Conservation (phyloP, 2,797 vertebrate genomes). For the Pogoniulus pusillus region DNA sequence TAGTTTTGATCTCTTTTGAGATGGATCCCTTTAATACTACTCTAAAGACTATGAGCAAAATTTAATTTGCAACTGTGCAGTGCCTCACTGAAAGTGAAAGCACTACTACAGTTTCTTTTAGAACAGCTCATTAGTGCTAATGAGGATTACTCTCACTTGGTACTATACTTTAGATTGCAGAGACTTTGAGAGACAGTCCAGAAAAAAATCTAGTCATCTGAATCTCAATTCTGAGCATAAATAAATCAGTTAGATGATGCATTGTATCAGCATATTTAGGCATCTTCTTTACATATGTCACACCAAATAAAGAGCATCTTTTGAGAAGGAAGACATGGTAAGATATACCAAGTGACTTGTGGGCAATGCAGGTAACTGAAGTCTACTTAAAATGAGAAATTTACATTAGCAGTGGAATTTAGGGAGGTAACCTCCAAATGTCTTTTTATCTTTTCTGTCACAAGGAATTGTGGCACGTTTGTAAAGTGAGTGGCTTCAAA, state of each 20-base stretch:
- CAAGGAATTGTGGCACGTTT: neutral
- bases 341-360: neutral
- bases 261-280: neutral
- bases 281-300: neutral
- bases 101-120: neutral
- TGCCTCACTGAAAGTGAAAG: neutral
- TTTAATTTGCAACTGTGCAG: neutral
- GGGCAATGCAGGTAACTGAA: neutral
- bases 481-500: rapidly evolving
- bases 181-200: neutral
- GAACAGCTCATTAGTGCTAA: neutral
- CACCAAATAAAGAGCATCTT: neutral
- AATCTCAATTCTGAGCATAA: neutral
- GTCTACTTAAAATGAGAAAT: neutral
- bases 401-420: neutral
- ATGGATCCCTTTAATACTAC: neutral
- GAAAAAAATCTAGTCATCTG: neutral
- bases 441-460: neutral
- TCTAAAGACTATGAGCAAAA: neutral
- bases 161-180: neutral
- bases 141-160: neutral
- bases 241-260: constrained; percentile 1
- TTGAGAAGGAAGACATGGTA: neutral
- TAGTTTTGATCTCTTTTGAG: neutral
- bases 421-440: neutral